phyloP scores from a whole-genome alignment of 2,113 vertebrate species.

The Oryzias celebensis region DNA sequence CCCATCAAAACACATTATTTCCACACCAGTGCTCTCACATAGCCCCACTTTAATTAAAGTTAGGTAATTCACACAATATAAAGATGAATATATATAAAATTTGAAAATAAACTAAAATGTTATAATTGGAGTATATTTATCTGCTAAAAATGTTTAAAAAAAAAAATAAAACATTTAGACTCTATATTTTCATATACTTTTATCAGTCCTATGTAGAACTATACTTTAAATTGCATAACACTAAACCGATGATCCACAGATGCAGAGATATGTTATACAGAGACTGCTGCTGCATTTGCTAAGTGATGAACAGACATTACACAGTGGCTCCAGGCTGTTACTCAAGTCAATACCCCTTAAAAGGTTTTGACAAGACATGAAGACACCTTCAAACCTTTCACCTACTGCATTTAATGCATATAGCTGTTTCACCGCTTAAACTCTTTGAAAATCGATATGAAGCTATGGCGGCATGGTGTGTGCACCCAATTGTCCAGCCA shows the following conservation, averaged over 20 bases:
- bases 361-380: constrained; percentile 41
- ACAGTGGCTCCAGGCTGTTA: constrained; percentile 24
- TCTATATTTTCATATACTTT: too few relatives aligned
- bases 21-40: constrained; percentile 36
- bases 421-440: constrained; percentile 12
- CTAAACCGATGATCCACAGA: not conserved
- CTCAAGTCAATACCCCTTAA: constrained; percentile 49
- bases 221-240: too few relatives aligned
- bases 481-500: not conserved
- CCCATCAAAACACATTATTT: constrained; percentile 65
- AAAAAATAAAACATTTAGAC: too few relatives aligned
- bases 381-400: constrained; percentile 11
- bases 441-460: constrained; percentile 9
- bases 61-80: constrained; percentile 15
- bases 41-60: constrained; percentile 42
- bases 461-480: constrained; percentile 2
- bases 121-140: not conserved
- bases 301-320: constrained; percentile 40
- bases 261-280: constrained; percentile 22
- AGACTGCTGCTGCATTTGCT: constrained; percentile 21
- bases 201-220: too few relatives aligned
- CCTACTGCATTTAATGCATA: constrained; percentile 6
- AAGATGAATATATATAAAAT: constrained; percentile 1
- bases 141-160: too few relatives aligned
- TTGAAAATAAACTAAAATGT: not conserved